Conservation (phyloP, 1,140 invertebrate species). For the Patella vulgata region DNA sequence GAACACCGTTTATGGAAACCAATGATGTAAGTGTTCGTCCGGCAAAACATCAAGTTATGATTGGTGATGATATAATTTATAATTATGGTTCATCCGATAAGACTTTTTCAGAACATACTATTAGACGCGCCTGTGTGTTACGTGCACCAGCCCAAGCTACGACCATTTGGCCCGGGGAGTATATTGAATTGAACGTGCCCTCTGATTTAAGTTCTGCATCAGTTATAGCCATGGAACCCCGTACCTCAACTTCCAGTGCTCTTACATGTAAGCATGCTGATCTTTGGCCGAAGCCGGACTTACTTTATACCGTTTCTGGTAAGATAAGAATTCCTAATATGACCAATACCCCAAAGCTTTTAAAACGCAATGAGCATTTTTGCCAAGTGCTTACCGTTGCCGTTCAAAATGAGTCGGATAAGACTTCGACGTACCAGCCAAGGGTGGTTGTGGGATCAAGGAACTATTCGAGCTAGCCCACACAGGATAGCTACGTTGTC, state of each 20-base stretch:
- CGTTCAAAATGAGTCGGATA: neutral
- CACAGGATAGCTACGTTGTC: constrained; percentile 15
- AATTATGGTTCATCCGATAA: no score
- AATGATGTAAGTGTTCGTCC: no score
- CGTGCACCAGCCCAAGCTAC: neutral
- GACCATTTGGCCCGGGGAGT: constrained; percentile 32
- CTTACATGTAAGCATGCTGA: neutral
- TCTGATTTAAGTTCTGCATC: neutral
- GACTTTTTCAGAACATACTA: no score
- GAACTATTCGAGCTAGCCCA: constrained; percentile 15
- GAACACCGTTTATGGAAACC: constrained; percentile 15
- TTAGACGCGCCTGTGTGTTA: no score
- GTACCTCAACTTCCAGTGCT: no score
- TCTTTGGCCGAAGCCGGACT: constrained; percentile 9
- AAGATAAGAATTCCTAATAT: constrained; percentile 31
- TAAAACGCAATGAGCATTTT: constrained; percentile 34
- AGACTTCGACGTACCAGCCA: constrained; percentile 6
- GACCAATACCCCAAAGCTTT: constrained; percentile 15
- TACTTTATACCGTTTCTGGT: constrained; percentile 15
- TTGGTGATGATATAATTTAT: no score
- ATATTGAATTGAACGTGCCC: constrained; percentile 27
- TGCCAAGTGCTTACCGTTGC: constrained; percentile 16
- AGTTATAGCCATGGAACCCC: no score
- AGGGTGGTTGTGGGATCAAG: constrained; percentile 22
- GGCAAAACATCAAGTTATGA: no score